Base-by-base conservation (phyloP, 2,888 invertebrate species). In the Cephus rjabovi region DNA sequence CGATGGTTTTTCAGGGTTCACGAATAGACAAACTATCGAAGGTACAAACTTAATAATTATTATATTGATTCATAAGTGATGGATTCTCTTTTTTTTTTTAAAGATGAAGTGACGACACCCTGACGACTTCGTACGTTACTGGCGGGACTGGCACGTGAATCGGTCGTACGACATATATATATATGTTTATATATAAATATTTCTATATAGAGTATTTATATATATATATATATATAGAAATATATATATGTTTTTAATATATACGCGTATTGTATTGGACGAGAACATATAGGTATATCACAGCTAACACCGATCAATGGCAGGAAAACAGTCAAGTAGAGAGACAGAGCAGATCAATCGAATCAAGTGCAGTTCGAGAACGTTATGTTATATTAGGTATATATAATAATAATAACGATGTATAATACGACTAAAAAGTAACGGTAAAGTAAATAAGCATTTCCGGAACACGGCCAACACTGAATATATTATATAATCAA, bases 401-500 rank as follows among this genome's bases (percentile, higher is more conserved):
- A 82, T 82, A 79, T 82, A 77, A 76, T 82, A 81, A 75, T 37
- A 81, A 75, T 37, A 78, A 71, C 70, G 75, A 78, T 75, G 33
- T 71, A 71, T 71, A 71, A 77, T 83, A 85, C 83, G 85, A 82
- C 84, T 81, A 86, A 84, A 84, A 84, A 80, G 80, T 84, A 85
- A 85, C 78, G 83, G 84, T 86, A 86, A 86, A 86, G 81, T 79
- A 79, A 82, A 83, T 80, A 90, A 90, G 90, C 90, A 87, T 88
- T 88, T 90, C 88, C 89, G 90, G 88, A 89, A 90, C 88, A 90
- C 89, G 89, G 88, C 90, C 88, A 90, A 90, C 90, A 90, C 82
- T 89, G 86, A 88, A 84, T 86, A 81, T 83, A 83, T 81, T 80
- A 80, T 88, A 85, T 88, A 85, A 83, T 87, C 86, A 88, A 86